A percentile compares a stretch with the other conserved stretches of the same genome.
Conservation (phyloP, 2,797 vertebrate species). For the Pseudochromis fuscus region DNA sequence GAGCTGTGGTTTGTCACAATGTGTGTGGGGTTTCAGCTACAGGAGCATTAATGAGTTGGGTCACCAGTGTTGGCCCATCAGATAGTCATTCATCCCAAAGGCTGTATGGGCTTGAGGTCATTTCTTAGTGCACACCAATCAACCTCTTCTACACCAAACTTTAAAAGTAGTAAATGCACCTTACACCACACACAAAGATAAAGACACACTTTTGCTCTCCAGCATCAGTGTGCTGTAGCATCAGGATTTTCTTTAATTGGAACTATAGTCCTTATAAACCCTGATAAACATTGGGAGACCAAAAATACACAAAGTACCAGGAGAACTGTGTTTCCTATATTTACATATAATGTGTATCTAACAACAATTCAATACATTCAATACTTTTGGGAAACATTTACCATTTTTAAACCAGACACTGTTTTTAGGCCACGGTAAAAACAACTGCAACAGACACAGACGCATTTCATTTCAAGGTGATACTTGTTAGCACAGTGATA, state of each 20-base stretch:
- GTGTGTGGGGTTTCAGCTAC: no score
- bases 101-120: background rate
- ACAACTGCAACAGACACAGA: background rate
- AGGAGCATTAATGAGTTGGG: background rate
- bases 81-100: background rate
- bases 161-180: background rate
- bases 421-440: background rate
- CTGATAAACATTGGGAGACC: no score
- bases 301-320: background rate
- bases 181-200: background rate
- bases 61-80: constrained; percentile 1
- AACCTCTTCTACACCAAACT: background rate
- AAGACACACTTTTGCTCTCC: background rate
- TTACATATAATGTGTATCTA: background rate
- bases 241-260: background rate
- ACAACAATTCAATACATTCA: background rate
- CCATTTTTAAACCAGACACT: background rate
- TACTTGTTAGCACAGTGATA: background rate
- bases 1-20: no score
- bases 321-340: background rate
- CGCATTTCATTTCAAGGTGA: constrained; percentile 3
- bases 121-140: background rate
- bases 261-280: background rate
- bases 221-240: background rate
- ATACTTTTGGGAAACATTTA: background rate